Evolutionary conservation across 2,797 vertebrate species (phyloP).

Genomic region (Silurus aristotelis): DNA sequence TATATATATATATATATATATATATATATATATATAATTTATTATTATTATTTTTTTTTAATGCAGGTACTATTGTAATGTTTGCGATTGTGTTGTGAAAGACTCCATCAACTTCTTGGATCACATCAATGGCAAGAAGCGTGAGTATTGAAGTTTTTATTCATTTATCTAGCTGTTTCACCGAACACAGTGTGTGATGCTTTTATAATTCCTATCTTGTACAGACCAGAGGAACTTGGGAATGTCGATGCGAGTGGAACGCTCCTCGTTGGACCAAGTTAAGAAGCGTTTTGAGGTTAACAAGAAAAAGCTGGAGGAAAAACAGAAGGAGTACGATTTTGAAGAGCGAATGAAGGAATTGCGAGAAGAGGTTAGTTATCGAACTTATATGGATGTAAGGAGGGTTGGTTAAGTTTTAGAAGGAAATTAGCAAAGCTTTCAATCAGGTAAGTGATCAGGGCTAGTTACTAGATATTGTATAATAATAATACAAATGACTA

Average conservation of each 20-base stretch:
- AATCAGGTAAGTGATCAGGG: constrained; percentile 61
- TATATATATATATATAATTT: too few species aligned
- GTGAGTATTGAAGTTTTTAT: constrained; percentile 74
- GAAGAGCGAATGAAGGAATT: constrained; percentile 98
- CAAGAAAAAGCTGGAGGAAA: constrained; percentile 98
- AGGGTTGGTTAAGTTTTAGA: constrained; percentile 68
- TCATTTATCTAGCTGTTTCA: neutral
- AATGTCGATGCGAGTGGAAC: constrained; percentile 98
- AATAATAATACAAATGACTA: neutral
- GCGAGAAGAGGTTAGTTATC: constrained; percentile 85
- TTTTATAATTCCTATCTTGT: neutral
- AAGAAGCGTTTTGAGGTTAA: constrained; percentile 96
- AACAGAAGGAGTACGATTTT: constrained; percentile 98
- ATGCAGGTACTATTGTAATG: constrained; percentile 93
- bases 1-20: too few species aligned
- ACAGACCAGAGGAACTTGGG: constrained; percentile 95
- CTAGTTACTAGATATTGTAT: neutral
- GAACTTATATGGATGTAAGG: neutral
- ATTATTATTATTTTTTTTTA: too few species aligned
- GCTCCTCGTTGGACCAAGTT: constrained; percentile 95
- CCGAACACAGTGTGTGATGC: neutral
- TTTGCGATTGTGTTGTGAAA: constrained; percentile 97
- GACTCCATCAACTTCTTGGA: constrained; percentile 98
- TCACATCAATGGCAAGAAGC: constrained; percentile 99
- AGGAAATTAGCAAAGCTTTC: constrained; percentile 95